Conservation (phyloP, 2,113 vertebrate genomes). For the Spermophilus dauricus region DNA sequence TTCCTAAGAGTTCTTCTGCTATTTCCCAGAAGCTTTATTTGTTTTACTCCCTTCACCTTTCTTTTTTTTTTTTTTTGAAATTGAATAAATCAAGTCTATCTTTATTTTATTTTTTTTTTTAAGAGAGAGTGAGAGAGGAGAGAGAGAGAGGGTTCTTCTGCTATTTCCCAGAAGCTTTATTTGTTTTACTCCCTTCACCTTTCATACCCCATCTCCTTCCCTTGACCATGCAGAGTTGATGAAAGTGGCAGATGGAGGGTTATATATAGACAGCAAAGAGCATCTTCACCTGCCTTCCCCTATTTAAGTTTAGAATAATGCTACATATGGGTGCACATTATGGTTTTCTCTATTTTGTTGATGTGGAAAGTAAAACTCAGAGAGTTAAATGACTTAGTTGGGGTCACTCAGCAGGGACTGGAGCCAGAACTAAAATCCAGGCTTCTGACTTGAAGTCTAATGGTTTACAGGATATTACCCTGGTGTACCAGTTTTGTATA, state of each 20-base stretch:
- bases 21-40: neutral
- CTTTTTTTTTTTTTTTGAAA: no score
- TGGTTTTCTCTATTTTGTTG: neutral
- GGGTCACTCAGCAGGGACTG: neutral
- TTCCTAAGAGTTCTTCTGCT: neutral
- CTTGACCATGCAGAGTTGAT: neutral
- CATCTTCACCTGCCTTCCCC: fast-evolving
- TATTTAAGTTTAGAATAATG: neutral
- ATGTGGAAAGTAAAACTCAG: neutral
- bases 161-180: neutral
- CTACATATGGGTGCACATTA: neutral
- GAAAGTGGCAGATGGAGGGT: neutral
- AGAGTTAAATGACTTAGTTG: neutral
- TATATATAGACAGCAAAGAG: fast-evolving
- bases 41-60: neutral
- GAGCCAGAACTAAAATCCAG: neutral
- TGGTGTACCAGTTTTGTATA: neutral
- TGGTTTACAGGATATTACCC: neutral
- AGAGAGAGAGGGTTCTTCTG: no score
- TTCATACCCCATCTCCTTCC: neutral
- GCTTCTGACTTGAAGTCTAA: neutral
- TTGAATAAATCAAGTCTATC: no score
- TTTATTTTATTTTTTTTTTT: no score
- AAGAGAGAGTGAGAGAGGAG: no score
- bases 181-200: neutral